Evolutionary conservation across 2,888 invertebrate genomes (phyloP).

Genomic region (Scaeva pyrastri): DNA sequence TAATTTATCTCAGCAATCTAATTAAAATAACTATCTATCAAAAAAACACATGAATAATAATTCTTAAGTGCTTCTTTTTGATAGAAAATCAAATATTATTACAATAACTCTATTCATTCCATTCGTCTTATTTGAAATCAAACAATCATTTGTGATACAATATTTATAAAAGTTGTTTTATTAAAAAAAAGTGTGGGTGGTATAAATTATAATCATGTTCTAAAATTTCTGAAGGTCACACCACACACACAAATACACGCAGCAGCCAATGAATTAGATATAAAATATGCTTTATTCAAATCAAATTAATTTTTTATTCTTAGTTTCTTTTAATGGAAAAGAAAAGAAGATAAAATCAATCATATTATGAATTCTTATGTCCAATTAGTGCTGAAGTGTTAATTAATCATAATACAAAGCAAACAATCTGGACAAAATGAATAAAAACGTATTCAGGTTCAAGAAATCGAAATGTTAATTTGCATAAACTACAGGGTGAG

Average conservation of each 20-base stretch:
- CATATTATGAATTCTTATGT: constrained; percentile 65
- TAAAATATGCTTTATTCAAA: constrained; percentile 38
- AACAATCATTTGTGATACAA: constrained; percentile 39
- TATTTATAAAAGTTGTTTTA: constrained; percentile 9
- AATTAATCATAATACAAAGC: constrained; percentile 53
- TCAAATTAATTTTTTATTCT: neutral
- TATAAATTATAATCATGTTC: constrained; percentile 39
- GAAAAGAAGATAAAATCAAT: constrained; percentile 42
- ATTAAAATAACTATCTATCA: constrained; percentile 2
- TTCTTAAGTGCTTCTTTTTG: neutral
- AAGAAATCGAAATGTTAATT: constrained; percentile 5
- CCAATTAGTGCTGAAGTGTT: constrained; percentile 61
- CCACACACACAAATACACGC: neutral
- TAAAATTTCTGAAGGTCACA: constrained; percentile 58
- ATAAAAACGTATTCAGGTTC: neutral
- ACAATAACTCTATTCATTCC: neutral
- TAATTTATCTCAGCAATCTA: neutral
- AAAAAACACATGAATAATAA: constrained; percentile 13
- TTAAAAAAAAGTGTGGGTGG: constrained; percentile 41
- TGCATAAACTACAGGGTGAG: constrained; percentile 4
- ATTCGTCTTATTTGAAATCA: neutral
- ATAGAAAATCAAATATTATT: neutral
- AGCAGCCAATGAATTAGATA: constrained; percentile 10
- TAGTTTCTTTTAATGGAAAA: neutral
- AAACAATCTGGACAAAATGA: neutral